phyloP scores from a whole-genome alignment of 1,140 invertebrate species.

The Hycleus cichorii region DNA sequence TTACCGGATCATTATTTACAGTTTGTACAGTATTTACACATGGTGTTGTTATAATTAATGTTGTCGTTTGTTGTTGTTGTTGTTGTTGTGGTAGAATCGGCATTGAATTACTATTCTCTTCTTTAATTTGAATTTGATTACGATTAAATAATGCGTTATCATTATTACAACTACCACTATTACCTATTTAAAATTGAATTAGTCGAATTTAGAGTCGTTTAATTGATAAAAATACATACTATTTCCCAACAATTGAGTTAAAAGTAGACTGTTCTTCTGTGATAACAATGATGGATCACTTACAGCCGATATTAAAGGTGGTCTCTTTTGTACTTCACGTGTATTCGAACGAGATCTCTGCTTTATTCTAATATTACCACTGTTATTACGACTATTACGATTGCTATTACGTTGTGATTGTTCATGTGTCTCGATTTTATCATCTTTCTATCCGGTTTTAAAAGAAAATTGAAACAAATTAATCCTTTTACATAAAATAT shows the following conservation, averaged over 20 bases:
- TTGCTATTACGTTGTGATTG: background rate
- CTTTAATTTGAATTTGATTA: conserved; percentile 27
- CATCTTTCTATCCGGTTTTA: too few species aligned
- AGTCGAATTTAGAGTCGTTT: background rate
- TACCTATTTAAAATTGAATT: background rate
- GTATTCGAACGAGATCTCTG: conserved; percentile 36
- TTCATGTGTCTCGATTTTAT: background rate
- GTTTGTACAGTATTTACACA: conserved; percentile 37
- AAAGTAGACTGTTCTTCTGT: conserved; percentile 49
- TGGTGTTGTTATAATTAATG: conserved; percentile 42
- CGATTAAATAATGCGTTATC: conserved; percentile 1
- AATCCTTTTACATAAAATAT: too few species aligned
- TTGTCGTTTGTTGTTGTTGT: conserved; percentile 20
- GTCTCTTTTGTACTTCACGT: conserved; percentile 38
- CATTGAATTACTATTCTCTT: conserved; percentile 25
- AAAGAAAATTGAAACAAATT: too few species aligned
- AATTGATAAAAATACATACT: conserved; percentile 20
- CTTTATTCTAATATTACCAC: background rate
- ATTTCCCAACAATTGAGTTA: conserved; percentile 56
- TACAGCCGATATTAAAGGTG: conserved; percentile 48
- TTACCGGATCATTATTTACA: conserved; percentile 26
- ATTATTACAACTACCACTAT: background rate
- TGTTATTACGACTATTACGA: background rate
- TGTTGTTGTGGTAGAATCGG: conserved; percentile 30
- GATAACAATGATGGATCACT: conserved; percentile 49